These are phyloP conservation scores for Apodemia duryi DNA, from an alignment of 2,888 invertebrate genomes.

Conservation along the genomic window DNA sequence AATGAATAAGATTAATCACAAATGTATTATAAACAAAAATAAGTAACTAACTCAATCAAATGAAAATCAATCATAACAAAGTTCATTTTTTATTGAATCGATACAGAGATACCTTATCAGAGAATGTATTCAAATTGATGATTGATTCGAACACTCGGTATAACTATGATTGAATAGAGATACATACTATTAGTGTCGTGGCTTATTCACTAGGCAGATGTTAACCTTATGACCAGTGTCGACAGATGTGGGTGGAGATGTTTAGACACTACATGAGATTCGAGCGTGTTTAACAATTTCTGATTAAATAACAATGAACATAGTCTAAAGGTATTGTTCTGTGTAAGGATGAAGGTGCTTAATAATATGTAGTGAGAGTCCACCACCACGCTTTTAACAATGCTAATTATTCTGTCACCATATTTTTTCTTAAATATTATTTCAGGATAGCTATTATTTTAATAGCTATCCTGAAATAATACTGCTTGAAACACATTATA, in stretches of 20 bases:
- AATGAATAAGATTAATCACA: neutral
- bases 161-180: conserved; percentile 69
- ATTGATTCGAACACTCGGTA: conserved; percentile 59
- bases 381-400: too few relatives aligned
- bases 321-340: neutral
- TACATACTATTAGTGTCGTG: conserved; percentile 72
- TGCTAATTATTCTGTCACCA: too few relatives aligned
- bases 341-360: neutral
- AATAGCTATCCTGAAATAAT: too few relatives aligned
- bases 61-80: conserved; percentile 11
- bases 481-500: too few relatives aligned
- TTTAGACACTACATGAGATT: conserved; percentile 18
- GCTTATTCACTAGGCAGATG: conserved; percentile 36
- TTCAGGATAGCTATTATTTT: too few relatives aligned
- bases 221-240: conserved; percentile 29
- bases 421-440: too few relatives aligned
- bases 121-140: conserved; percentile 75
- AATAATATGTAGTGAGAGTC: neutral
- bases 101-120: conserved; percentile 40
- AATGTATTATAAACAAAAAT: conserved; percentile 11
- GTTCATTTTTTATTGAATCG: conserved; percentile 8
- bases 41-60: conserved; percentile 5
- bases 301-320: conserved; percentile 18
- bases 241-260: conserved; percentile 44
- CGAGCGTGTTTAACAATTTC: neutral